Evolutionary conservation across 2,888 invertebrate species (phyloP).

Genomic region (Argyresthia goedartella): DNA sequence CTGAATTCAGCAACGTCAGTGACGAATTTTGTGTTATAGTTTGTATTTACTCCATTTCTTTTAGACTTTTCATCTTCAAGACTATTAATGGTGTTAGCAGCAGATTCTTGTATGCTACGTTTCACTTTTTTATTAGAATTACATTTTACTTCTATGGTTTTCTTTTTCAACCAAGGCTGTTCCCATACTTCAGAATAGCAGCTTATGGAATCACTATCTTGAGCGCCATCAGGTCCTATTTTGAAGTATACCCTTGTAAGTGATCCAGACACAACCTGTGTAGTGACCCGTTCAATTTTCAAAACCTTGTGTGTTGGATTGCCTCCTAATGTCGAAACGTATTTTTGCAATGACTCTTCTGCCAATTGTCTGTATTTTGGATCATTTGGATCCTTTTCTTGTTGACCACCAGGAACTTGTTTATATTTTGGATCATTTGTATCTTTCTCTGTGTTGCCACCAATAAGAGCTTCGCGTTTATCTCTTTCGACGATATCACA

Average conservation of each 20-base stretch:
- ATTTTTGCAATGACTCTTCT: conserved; percentile 22
- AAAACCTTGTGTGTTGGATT: conserved; percentile 22
- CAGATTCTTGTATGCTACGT: neutral
- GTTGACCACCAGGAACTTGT: no score
- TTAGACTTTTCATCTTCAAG: neutral
- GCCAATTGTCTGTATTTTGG: conserved; percentile 21
- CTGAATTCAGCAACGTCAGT: no score
- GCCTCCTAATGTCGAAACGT: conserved; percentile 18
- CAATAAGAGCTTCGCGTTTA: conserved; percentile 2
- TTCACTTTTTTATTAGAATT: conserved; percentile 7
- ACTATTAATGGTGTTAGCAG: neutral
- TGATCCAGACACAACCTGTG: conserved; percentile 52
- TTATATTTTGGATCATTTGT: conserved; percentile 18
- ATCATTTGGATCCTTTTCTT: conserved; percentile 18
- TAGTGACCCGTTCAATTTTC: conserved; percentile 34
- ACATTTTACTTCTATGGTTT: conserved; percentile 18
- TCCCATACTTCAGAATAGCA: conserved; percentile 9
- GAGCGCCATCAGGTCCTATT: neutral
- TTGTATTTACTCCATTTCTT: no score
- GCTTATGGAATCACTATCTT: conserved; percentile 12
- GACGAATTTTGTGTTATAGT: no score
- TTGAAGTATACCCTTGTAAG: conserved; percentile 30
- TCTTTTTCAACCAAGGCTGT: conserved; percentile 17
- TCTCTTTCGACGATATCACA: conserved; percentile 12
- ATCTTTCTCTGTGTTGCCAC: conserved; percentile 12